Evolutionary conservation across 2,797 vertebrate genomes (phyloP).

Genomic region (Schizopygopsis malacanthus): DNA sequence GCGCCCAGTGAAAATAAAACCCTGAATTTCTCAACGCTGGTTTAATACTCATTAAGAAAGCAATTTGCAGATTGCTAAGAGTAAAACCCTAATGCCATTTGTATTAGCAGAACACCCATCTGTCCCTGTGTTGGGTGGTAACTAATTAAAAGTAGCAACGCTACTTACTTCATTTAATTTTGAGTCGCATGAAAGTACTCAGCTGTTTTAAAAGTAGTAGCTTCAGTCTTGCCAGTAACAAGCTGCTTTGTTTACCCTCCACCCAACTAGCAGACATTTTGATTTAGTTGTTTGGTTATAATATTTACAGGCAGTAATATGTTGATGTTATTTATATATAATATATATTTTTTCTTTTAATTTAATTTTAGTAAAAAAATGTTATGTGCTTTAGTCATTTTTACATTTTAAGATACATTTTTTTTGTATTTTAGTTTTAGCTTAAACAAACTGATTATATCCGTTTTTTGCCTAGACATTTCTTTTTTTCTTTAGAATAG

Average conservation of each 20-base stretch:
- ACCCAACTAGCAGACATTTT: background rate
- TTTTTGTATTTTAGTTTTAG: too few species aligned
- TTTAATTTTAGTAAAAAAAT: background rate
- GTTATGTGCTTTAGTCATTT: background rate
- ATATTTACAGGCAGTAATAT: background rate
- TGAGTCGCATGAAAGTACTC: background rate
- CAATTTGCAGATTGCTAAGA: constrained; percentile 39
- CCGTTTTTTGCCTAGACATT: background rate
- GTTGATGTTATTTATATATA: background rate
- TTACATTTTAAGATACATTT: too few species aligned
- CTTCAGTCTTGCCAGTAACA: background rate
- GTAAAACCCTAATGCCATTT: constrained; percentile 16
- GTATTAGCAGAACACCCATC: constrained; percentile 3
- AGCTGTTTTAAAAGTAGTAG: background rate
- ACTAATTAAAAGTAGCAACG: constrained; percentile 17
- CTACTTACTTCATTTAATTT: background rate
- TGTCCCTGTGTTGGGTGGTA: background rate
- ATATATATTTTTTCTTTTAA: background rate
- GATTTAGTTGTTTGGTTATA: background rate
- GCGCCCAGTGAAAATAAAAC: constrained; percentile 16
- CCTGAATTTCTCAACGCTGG: background rate
- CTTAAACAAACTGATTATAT: too few species aligned
- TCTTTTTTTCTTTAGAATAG: too few species aligned
- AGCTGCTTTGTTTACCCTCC: background rate
- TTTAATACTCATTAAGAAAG: constrained; percentile 46